phyloP scores from a whole-genome alignment of 2,113 vertebrate species.

The Sebastes fasciatus region DNA sequence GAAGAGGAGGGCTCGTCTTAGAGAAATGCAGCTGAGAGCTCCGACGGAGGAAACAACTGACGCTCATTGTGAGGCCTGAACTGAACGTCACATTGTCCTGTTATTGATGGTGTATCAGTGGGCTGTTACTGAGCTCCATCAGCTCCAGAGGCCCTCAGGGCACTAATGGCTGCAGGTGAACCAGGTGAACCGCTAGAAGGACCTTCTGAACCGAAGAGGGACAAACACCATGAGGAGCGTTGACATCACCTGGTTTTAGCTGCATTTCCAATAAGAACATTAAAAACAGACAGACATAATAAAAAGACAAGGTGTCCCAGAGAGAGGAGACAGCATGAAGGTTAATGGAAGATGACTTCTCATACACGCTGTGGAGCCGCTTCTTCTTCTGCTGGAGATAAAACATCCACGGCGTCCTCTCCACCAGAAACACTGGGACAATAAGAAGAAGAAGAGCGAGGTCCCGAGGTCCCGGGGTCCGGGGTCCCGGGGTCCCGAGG shows the following conservation, averaged over 20 bases:
- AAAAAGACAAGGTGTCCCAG: not conserved
- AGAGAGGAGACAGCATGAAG: not conserved
- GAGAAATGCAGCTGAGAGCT: conserved; percentile 24
- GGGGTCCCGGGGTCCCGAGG: not conserved
- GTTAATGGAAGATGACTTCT: not conserved
- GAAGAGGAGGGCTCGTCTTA: conserved; percentile 7
- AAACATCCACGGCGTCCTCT: not conserved
- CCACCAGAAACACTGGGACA: not conserved
- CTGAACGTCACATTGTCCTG: conserved; percentile 36
- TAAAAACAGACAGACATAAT: not conserved
- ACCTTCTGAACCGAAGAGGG: not conserved
- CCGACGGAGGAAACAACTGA: conserved; percentile 41
- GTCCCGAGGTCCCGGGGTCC: not conserved
- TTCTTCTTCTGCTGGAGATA: not conserved
- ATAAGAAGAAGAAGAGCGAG: not conserved
- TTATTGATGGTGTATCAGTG: conserved; percentile 30
- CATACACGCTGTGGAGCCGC: no score
- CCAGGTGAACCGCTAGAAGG: conserved; percentile 44
- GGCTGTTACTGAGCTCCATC: conserved; percentile 26
- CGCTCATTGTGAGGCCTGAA: conserved; percentile 33
- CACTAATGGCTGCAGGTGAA: conserved; percentile 67
- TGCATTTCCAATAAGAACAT: not conserved
- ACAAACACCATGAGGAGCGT: not conserved
- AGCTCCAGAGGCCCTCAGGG: conserved; percentile 22
- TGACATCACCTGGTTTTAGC: conserved; percentile 1